Percentiles rank a stretch among this genome's conserved stretches.
phyloP scores from a whole-genome alignment of 2,888 invertebrate species.

The Parnassius smintheus region DNA sequence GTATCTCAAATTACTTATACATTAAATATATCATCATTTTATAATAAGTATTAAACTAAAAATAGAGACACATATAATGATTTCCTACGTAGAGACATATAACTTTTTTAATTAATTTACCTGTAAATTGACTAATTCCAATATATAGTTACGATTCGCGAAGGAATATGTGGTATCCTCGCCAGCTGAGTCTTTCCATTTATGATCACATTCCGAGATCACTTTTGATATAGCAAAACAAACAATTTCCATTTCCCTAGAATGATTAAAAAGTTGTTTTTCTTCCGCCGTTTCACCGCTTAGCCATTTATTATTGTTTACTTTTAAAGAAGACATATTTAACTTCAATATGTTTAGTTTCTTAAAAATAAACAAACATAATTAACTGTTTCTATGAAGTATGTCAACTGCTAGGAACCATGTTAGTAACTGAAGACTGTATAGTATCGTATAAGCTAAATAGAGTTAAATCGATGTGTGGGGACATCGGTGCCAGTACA shows the following conservation, averaged over 20 bases:
- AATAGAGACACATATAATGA: too few species aligned
- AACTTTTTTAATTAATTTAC: constrained; percentile 41
- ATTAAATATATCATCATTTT: too few species aligned
- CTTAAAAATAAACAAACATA: constrained; percentile 31
- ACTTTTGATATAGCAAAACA: constrained; percentile 72
- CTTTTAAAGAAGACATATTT: constrained; percentile 54
- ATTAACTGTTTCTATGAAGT: constrained; percentile 29
- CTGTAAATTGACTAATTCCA: constrained; percentile 77
- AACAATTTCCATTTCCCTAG: constrained; percentile 73
- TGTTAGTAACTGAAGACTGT: constrained; percentile 57
- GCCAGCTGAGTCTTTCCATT: constrained; percentile 64
- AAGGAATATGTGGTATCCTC: constrained; percentile 53
- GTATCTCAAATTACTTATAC: too few species aligned
- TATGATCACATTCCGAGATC: constrained; percentile 69
- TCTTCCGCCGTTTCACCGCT: constrained; percentile 77
- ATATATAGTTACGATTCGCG: constrained; percentile 69
- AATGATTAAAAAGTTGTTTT: constrained; percentile 71
- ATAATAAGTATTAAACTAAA: too few species aligned
- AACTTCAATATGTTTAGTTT: constrained; percentile 15
- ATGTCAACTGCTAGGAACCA: constrained; percentile 56
- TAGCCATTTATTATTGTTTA: constrained; percentile 75
- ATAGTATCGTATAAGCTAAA: constrained; percentile 53
- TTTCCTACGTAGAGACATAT: too few species aligned
- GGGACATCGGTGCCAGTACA: constrained; percentile 66
- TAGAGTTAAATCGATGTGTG: constrained; percentile 70